A percentile compares a stretch with the other conserved stretches of the same genome.
Conservation (phyloP, 1,140 invertebrate species). For the Diorhabda sublineata region DNA sequence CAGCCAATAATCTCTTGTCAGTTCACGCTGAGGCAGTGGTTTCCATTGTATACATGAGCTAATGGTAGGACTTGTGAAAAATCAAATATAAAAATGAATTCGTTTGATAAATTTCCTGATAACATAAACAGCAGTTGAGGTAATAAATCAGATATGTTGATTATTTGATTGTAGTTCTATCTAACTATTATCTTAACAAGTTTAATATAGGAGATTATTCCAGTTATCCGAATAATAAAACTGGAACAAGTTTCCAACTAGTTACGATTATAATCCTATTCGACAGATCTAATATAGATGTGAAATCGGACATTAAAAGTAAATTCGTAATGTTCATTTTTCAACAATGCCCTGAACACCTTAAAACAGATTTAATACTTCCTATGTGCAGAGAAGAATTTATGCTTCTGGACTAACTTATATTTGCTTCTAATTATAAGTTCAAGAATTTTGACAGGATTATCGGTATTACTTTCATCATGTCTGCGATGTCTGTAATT, state of each 20-base stretch:
- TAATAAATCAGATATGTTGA: background rate
- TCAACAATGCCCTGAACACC: background rate
- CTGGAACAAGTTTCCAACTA: background rate
- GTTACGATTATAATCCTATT: too few relatives aligned
- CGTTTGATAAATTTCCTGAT: background rate
- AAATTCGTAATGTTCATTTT: background rate
- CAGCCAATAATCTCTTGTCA: slow-evolving; percentile 21
- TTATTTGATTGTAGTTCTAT: background rate
- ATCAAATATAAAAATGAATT: slow-evolving; percentile 1
- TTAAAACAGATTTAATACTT: background rate
- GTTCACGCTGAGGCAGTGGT: slow-evolving; percentile 11
- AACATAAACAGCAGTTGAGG: background rate
- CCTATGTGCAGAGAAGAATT: too few relatives aligned
- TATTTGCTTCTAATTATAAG: too few relatives aligned
- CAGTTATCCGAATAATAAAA: background rate
- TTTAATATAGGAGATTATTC: background rate
- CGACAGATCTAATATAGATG: too few relatives aligned
- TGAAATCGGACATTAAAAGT: background rate
- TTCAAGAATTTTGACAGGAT: too few relatives aligned
- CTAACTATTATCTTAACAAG: background rate
- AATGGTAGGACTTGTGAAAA: background rate
- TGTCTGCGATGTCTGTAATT: too few relatives aligned
- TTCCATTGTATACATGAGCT: slow-evolving; percentile 6
- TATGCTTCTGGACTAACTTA: too few relatives aligned
- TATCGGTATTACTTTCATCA: too few relatives aligned